Conservation (phyloP, 2,113 vertebrate species). For the Alethe castanea region DNA sequence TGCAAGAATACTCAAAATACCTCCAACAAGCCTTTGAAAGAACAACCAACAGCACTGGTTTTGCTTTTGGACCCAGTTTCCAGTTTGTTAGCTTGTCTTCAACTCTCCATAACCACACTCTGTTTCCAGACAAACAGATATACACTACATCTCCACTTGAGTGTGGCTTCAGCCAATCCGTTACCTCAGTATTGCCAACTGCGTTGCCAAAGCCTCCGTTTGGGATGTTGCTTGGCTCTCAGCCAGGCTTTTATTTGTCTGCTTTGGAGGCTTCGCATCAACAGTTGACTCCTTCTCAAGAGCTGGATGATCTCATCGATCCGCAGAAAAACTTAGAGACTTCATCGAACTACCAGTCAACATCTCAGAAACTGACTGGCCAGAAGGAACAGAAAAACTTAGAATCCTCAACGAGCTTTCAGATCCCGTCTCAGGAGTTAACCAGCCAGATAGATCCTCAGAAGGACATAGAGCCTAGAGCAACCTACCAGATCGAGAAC, state of each 20-base stretch:
- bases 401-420: constrained; percentile 84
- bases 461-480: constrained; percentile 87
- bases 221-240: constrained; percentile 92
- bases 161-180: constrained; percentile 90
- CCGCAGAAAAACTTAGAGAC: constrained; percentile 86
- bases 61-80: constrained; percentile 88
- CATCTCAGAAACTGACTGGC: constrained; percentile 89
- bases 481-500: constrained; percentile 99
- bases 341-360: constrained; percentile 86
- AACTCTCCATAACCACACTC: constrained; percentile 87
- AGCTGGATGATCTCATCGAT: constrained; percentile 97
- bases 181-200: constrained; percentile 92
- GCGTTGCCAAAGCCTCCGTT: constrained; percentile 94
- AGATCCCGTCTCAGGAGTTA: constrained; percentile 88
- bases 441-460: constrained; percentile 87
- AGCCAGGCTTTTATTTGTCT: constrained; percentile 90
- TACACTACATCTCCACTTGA: constrained; percentile 93
- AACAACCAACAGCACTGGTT: constrained; percentile 91
- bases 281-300: constrained; percentile 98
- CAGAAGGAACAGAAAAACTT: constrained; percentile 92
- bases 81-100: constrained; percentile 91
- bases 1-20: constrained; percentile 99
- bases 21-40: constrained; percentile 97
- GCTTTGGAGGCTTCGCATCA: constrained; percentile 91
- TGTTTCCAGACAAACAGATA: constrained; percentile 94